Conservation (phyloP, 2,113 vertebrate genomes). For the Leptodactylus fuscus region DNA sequence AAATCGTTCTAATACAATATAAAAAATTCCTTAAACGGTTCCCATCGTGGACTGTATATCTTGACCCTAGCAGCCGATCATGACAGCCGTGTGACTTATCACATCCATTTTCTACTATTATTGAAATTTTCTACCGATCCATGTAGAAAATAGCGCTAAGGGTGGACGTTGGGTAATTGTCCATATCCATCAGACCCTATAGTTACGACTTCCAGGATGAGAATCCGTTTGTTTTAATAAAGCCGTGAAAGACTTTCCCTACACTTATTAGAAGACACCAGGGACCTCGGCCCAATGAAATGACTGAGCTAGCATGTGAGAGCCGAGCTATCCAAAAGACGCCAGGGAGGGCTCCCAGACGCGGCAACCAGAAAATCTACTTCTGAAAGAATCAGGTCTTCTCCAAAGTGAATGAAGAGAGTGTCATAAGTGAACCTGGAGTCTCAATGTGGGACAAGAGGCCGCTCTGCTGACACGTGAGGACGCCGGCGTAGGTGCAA, state of each 20-base stretch:
- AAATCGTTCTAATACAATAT: not conserved
- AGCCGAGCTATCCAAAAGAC: slow-evolving; percentile 19
- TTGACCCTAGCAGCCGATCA: not conserved
- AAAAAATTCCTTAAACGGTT: not conserved
- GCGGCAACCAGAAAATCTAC: slow-evolving; percentile 47
- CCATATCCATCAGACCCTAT: slow-evolving; percentile 44
- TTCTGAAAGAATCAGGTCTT: slow-evolving; percentile 48
- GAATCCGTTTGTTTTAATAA: slow-evolving; percentile 57
- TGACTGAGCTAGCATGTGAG: slow-evolving; percentile 16
- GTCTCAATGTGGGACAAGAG: slow-evolving; percentile 37
- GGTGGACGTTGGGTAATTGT: slow-evolving; percentile 34
- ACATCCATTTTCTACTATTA: slow-evolving; percentile 36
- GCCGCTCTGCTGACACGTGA: not conserved
- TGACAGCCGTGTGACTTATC: slow-evolving; percentile 30
- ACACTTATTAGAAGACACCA: slow-evolving; percentile 53
- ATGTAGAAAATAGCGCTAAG: slow-evolving; percentile 33
- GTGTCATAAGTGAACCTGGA: slow-evolving; percentile 51
- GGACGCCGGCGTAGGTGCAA: not conserved
- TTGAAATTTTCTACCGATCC: slow-evolving; percentile 31
- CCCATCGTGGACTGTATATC: not conserved
- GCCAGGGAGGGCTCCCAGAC: slow-evolving; percentile 49
- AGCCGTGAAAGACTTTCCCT: slow-evolving; percentile 54
- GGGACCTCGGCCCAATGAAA: slow-evolving; percentile 46
- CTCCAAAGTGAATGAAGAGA: slow-evolving; percentile 55
- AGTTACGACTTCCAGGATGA: slow-evolving; percentile 11